phyloP scores from a whole-genome alignment of 2,797 vertebrate genomes.

The Pseudomugil tenellus region DNA sequence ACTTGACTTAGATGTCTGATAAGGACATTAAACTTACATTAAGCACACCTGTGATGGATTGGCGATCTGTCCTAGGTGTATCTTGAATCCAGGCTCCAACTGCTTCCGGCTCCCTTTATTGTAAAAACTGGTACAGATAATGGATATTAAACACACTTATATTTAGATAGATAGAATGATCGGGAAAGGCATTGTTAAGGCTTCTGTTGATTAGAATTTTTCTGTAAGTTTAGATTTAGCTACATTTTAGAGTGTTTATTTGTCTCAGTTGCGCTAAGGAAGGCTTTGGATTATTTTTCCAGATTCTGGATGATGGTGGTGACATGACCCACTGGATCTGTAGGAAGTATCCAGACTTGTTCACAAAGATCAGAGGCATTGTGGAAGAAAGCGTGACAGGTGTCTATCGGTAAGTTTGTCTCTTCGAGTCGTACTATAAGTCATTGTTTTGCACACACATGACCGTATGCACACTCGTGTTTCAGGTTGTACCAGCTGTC shows the following conservation, averaged over 20 bases:
- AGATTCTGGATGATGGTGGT: slow-evolving; percentile 97
- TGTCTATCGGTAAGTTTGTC: slow-evolving; percentile 86
- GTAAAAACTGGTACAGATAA: too few relatives aligned
- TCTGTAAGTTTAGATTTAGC: background rate
- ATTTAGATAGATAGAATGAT: too few relatives aligned
- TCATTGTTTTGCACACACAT: background rate
- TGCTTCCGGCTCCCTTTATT: too few relatives aligned
- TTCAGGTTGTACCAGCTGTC: slow-evolving; percentile 91
- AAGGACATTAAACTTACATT: too few relatives aligned
- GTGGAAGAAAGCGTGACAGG: slow-evolving; percentile 97
- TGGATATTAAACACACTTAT: too few relatives aligned
- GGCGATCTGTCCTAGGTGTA: too few relatives aligned
- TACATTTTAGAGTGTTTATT: background rate
- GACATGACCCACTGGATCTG: slow-evolving; percentile 95
- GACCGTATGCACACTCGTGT: background rate
- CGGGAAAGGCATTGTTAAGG: too few relatives aligned
- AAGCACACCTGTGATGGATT: too few relatives aligned
- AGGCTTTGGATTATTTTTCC: slow-evolving; percentile 1
- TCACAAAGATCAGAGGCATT: slow-evolving; percentile 92
- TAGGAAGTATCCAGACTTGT: slow-evolving; percentile 91
- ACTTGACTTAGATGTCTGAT: too few relatives aligned
- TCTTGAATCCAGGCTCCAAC: too few relatives aligned
- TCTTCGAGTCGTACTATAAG: background rate
- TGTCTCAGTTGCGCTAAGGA: background rate
- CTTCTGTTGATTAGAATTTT: background rate